phyloP scores from a whole-genome alignment of 2,113 vertebrate genomes.

The Chlorodrepanis virens region DNA sequence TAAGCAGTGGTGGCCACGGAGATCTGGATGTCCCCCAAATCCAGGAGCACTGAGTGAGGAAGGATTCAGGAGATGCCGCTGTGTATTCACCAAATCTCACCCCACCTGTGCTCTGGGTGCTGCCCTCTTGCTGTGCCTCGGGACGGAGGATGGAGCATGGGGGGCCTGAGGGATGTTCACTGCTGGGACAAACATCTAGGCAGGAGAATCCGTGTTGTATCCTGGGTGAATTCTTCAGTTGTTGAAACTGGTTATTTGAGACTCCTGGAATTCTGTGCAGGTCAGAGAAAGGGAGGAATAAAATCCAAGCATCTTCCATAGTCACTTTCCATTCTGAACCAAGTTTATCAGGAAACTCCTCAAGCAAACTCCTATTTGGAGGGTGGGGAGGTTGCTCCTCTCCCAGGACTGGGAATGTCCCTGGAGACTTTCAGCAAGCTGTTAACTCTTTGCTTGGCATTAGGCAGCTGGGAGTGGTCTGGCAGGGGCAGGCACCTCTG shows the following conservation, averaged over 20 bases:
- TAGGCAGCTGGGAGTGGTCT: not conserved
- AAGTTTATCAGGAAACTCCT: not conserved
- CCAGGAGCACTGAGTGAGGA: not conserved
- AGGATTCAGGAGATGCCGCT: rapidly evolving
- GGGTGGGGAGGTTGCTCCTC: not conserved
- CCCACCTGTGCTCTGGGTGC: not conserved
- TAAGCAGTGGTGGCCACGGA: not conserved
- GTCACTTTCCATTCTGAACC: not conserved
- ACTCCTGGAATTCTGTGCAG: not conserved
- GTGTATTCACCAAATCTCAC: not conserved
- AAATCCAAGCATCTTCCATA: not conserved
- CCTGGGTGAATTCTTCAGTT: not conserved
- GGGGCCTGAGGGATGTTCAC: not conserved
- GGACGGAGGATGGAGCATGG: not conserved
- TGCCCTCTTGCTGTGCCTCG: rapidly evolving
- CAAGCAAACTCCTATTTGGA: not conserved
- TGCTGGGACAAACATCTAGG: not conserved
- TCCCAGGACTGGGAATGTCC: not conserved
- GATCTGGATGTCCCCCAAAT: not conserved
- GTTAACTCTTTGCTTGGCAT: not conserved
- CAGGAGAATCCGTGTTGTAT: not conserved
- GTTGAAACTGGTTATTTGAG: not conserved
- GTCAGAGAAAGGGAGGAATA: not conserved
- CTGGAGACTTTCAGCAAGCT: not conserved
- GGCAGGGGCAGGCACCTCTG: not conserved